Conservation (phyloP, 2,797 vertebrate genomes). For the Acomys russatus region DNA sequence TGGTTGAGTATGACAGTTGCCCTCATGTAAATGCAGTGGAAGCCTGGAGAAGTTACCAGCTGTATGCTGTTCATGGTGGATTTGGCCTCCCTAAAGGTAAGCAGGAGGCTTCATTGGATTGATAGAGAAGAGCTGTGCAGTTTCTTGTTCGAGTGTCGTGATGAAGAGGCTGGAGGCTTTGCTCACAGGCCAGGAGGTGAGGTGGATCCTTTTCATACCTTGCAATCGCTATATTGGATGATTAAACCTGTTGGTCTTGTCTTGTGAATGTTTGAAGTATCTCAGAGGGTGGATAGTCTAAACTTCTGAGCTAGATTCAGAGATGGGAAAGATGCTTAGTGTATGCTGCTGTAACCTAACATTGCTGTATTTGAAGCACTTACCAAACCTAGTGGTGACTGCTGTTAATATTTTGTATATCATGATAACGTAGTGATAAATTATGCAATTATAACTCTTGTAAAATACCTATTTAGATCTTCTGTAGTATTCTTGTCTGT, state of each 20-base stretch:
- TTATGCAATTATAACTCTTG: constrained; percentile 69
- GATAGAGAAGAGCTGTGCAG: constrained; percentile 94
- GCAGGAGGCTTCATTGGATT: constrained; percentile 97
- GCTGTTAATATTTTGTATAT: constrained; percentile 80
- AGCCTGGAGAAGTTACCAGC: constrained; percentile 98
- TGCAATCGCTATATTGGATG: constrained; percentile 95
- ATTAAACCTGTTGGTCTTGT: constrained; percentile 96
- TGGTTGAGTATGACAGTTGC: constrained; percentile 96
- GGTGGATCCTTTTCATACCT: constrained; percentile 98
- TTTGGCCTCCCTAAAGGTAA: constrained; percentile 97
- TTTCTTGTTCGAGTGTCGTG: constrained; percentile 97
- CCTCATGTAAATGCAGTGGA: constrained; percentile 97
- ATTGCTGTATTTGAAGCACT: constrained; percentile 71
- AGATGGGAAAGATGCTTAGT: neutral
- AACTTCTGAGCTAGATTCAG: constrained; percentile 92
- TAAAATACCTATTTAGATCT: constrained; percentile 73
- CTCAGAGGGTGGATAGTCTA: constrained; percentile 92
- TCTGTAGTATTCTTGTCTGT: constrained; percentile 32
- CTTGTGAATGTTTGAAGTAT: constrained; percentile 97
- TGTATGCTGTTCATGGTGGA: constrained; percentile 99
- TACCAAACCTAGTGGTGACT: constrained; percentile 70
- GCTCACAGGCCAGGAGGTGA: constrained; percentile 97
- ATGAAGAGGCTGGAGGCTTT: constrained; percentile 98
- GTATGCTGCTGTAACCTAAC: neutral
- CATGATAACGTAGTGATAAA: constrained; percentile 74